These are phyloP conservation scores for Nomada hirtipes DNA, from an alignment of 2,888 invertebrate genomes.

Conservation along the genomic window DNA sequence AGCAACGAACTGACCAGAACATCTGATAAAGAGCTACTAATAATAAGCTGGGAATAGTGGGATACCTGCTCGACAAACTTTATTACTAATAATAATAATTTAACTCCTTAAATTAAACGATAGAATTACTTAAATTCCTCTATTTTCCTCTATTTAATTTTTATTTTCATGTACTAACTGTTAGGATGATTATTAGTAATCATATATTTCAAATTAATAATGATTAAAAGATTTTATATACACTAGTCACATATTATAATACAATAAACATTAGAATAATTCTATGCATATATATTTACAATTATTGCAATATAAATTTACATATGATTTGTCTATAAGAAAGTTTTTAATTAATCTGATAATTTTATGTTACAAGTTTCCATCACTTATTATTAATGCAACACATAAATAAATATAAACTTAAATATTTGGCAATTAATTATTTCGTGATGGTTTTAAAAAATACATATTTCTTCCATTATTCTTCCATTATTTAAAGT, in stretches of 20 bases:
- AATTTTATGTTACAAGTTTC: neutral
- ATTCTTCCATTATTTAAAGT: neutral
- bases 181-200: no score
- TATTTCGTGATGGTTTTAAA: neutral
- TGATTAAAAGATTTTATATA: conserved; percentile 6
- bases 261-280: conserved; percentile 29
- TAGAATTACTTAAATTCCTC: no score
- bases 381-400: no score
- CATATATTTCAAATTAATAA: no score
- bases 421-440: conserved; percentile 12
- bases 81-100: no score
- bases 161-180: no score
- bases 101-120: no score
- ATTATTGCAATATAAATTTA: conserved; percentile 39
- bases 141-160: no score
- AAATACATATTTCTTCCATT: neutral
- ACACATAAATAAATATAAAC: neutral
- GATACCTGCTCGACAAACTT: no score
- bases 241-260: conserved; percentile 5
- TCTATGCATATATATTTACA: conserved; percentile 48
- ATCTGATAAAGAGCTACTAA: no score
- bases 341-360: conserved; percentile 29
- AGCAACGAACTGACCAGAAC: no score
- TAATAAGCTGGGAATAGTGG: no score
- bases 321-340: conserved; percentile 9